Conservation (phyloP, 2,113 vertebrate species). For the Rhombomys opimus region DNA sequence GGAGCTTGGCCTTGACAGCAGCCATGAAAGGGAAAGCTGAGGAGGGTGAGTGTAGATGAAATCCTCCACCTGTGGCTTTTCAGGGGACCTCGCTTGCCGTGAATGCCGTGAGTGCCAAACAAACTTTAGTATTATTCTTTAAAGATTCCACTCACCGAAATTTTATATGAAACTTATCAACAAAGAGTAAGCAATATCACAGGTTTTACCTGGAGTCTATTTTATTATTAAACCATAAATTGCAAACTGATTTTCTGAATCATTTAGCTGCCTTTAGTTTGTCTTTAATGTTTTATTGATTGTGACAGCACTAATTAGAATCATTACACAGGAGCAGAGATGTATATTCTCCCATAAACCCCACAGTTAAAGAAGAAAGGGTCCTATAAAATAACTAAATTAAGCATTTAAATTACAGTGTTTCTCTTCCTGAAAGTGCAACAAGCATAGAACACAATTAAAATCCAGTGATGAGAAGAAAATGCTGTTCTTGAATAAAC, state of each 20-base stretch:
- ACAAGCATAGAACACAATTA: background rate
- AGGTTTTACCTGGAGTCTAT: background rate
- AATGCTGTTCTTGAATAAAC: background rate
- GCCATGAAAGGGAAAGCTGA: background rate
- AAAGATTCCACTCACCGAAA: background rate
- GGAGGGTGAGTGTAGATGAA: too few species aligned
- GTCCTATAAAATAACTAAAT: background rate
- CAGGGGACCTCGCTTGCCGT: too few species aligned
- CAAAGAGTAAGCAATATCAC: background rate
- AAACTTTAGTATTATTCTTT: background rate
- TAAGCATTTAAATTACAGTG: background rate
- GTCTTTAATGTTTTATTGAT: background rate
- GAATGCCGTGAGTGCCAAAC: background rate
- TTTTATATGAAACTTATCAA: background rate
- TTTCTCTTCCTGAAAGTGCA: background rate
- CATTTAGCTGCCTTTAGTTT: background rate
- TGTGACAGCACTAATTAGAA: background rate
- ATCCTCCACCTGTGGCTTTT: background rate
- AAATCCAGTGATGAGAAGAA: background rate
- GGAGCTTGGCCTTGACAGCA: background rate
- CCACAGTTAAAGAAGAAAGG: background rate
- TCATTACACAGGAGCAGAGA: background rate
- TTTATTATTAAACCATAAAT: background rate
- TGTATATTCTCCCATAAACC: background rate
- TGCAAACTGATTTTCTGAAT: background rate